A percentile compares a stretch with the other conserved stretches of the same genome.
Evolutionary conservation across 1,140 invertebrate species (phyloP).

Genomic region (Ylistrum balloti): DNA sequence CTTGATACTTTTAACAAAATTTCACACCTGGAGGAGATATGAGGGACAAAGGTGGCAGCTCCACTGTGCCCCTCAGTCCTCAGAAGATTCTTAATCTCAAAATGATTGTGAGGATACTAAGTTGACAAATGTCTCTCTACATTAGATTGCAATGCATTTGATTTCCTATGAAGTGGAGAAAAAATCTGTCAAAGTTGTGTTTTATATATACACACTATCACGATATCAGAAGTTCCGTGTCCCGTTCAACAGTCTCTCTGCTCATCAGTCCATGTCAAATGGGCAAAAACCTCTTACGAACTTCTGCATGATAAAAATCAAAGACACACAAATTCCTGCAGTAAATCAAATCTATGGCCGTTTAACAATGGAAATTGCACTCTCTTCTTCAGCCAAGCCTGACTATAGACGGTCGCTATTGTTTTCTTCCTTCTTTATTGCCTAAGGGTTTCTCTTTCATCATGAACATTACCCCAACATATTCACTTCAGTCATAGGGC

Average conservation of each 20-base stretch:
- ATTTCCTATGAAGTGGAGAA: no score
- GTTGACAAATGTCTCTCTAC: no score
- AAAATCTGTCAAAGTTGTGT: no score
- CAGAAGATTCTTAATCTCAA: no score
- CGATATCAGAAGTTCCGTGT: no score
- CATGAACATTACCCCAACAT: not conserved
- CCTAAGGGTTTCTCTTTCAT: conserved; percentile 32
- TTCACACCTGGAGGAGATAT: no score
- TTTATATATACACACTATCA: no score
- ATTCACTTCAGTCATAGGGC: not conserved
- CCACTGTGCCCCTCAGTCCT: no score
- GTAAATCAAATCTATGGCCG: not conserved
- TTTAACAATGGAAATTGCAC: conserved; percentile 10
- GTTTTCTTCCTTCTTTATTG: not conserved
- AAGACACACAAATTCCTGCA: not conserved
- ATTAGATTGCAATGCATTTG: no score
- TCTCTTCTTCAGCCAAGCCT: not conserved
- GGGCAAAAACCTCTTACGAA: conserved; percentile 9
- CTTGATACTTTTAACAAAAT: no score
- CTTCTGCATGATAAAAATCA: conserved; percentile 26
- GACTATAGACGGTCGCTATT: not conserved
- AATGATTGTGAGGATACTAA: no score
- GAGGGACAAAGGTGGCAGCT: no score
- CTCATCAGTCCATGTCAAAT: conserved; percentile 1
- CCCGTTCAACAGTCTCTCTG: not conserved